Evolutionary conservation across 2,888 invertebrate genomes (phyloP).

Genomic region (Aphodius granarius): DNA sequence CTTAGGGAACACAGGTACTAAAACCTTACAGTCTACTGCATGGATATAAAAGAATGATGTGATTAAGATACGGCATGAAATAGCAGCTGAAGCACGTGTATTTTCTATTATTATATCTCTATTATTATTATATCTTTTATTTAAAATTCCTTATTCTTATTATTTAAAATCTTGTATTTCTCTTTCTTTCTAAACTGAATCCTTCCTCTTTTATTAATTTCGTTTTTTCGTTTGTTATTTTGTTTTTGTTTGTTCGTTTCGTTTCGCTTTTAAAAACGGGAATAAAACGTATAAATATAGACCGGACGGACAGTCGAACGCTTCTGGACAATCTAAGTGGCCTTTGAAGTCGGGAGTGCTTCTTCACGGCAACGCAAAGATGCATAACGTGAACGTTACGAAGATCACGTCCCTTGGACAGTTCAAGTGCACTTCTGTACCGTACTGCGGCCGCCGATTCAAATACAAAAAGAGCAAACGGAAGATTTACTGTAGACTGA

Average conservation of each 20-base stretch:
- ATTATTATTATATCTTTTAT: not conserved
- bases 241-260: not conserved
- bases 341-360: slow-evolving; percentile 86
- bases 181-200: not conserved
- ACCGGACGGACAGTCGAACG: slow-evolving; percentile 55
- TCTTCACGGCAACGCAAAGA: slow-evolving; percentile 79
- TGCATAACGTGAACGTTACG: slow-evolving; percentile 63
- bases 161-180: too few relatives aligned
- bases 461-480: slow-evolving; percentile 47
- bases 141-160: not conserved
- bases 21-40: not conserved
- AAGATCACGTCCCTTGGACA: slow-evolving; percentile 41
- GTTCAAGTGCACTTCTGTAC: slow-evolving; percentile 43
- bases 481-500: slow-evolving; percentile 49
- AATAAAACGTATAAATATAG: slow-evolving; percentile 35
- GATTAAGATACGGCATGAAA: not conserved
- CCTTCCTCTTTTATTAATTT: not conserved
- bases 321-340: slow-evolving; percentile 66
- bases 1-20: slow-evolving; percentile 52
- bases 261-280: not conserved
- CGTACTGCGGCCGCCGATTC: slow-evolving; percentile 26
- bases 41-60: too few relatives aligned
- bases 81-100: not conserved
- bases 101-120: not conserved
- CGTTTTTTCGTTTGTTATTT: not conserved